Evolutionary conservation across 2,113 vertebrate genomes (phyloP).

Genomic region (Misgurnus mizolepis): DNA sequence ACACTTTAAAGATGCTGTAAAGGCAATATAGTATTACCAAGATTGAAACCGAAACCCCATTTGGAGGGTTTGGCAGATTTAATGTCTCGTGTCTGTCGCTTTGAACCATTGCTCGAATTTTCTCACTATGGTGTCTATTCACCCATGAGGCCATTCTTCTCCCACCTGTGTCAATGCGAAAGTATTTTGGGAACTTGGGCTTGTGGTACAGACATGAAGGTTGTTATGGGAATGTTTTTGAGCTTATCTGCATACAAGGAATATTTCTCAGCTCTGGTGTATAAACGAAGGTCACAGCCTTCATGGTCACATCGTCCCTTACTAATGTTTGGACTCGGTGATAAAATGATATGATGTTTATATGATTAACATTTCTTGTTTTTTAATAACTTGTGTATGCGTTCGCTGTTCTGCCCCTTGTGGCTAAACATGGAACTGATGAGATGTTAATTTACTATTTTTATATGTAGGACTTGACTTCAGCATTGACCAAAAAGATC

Average conservation of each 20-base stretch:
- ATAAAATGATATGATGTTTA: no score
- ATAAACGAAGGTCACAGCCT: conserved; percentile 34
- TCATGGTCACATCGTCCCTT: not conserved
- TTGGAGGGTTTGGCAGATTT: not conserved
- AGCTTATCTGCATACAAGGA: conserved; percentile 28
- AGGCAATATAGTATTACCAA: not conserved
- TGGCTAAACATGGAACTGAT: not conserved
- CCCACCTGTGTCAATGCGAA: not conserved
- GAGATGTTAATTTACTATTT: no score
- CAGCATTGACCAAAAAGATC: conserved; percentile 88
- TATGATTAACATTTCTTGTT: no score
- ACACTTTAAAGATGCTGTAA: not conserved
- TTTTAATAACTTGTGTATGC: no score
- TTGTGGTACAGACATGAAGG: conserved; percentile 13
- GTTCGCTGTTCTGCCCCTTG: not conserved
- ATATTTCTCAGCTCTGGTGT: conserved; percentile 15
- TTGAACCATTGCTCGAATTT: not conserved
- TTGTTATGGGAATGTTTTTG: conserved; percentile 27
- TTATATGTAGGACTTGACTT: conserved; percentile 82
- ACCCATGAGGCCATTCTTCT: conserved; percentile 10
- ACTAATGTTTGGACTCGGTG: no score
- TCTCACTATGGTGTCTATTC: conserved; percentile 3
- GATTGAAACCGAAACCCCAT: not conserved
- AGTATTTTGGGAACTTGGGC: conserved; percentile 46
- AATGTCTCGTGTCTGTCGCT: not conserved